Percentiles rank a stretch among this genome's conserved stretches.
These are phyloP conservation scores for Phyllostomus hastatus DNA, from an alignment of 2,113 vertebrate species.

Conservation along the genomic window DNA sequence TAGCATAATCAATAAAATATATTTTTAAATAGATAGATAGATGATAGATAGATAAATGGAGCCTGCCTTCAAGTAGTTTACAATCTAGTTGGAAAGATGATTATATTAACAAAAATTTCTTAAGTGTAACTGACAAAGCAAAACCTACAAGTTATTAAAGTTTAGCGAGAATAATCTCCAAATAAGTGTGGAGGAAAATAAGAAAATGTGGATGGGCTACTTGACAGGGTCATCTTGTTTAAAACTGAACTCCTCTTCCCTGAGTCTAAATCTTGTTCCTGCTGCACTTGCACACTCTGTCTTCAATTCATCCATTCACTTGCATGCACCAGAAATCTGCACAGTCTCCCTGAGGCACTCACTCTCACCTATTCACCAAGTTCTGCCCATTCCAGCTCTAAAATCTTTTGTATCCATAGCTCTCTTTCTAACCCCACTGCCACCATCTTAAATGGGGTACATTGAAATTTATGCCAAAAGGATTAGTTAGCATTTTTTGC, in stretches of 20 bases:
- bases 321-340: not conserved
- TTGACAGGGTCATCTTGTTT: not conserved
- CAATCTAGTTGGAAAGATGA: not conserved
- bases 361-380: not conserved
- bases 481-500: not conserved
- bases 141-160: conserved; percentile 14
- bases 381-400: not conserved
- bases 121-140: not conserved
- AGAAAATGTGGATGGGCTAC: not conserved
- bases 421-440: not conserved
- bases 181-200: not conserved
- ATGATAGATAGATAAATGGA: not conserved
- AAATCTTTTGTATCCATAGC: not conserved
- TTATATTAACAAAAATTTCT: not conserved
- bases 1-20: no score
- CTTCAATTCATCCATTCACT: not conserved
- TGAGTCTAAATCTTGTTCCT: not conserved
- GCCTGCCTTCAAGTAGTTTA: not conserved
- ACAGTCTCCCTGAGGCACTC: not conserved
- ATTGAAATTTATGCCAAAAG: not conserved
- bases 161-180: not conserved
- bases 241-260: not conserved
- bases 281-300: not conserved
- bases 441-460: not conserved
- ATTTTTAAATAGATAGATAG: no score